Base-by-base conservation (phyloP, 2,113 vertebrate genomes). In the Anarrhichthys ocellatus region DNA sequence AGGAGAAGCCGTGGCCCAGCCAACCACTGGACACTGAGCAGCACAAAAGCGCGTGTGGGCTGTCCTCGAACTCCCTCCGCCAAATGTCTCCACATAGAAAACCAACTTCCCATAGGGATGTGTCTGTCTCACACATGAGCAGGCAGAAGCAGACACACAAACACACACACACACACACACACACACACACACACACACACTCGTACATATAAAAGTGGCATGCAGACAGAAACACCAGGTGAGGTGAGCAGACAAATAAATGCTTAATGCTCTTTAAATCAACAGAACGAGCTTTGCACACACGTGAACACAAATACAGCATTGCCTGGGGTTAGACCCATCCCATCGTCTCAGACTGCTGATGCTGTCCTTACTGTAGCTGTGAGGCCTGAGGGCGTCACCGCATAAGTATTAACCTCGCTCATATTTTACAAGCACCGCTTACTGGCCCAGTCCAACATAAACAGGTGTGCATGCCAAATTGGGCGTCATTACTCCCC, bases 401-500 rank as follows among this genome's bases (percentile, higher is more conserved):
- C 92, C 88, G 38, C 91, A 84, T 86, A 92, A 92, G 81, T 89
- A 94, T 94, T 94, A 94, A 94, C 93, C 94, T 92, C 86, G 73
- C 90, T 92, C 84, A 81, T 94, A 90, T 94, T 96, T 94, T 94
- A 93, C 87, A 88, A 91, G 89, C 79, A 80, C 70, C 80, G 75
- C 87, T 89, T 76, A 65, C 81, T 76, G 74, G 42, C 76, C 78
- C 65, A 9, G 87, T 92, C 94, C 95, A 96, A 95, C 84, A 93
- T 91, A 94, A 95, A 96, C 89, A 94, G 92, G 91, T 88, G 82
- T 83, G 83, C 80, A 59, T 1, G 91, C 94, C 94, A 94, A 93
- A 89, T 86, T 81, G 84, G 90, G 85, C 80, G 78, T 89, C 80
- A 90, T 89, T 82, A 80, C 87, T 91, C 90, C 91, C 82, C 83